Conservation (phyloP, 2,888 invertebrate species). For the Diloba caeruleocephala region DNA sequence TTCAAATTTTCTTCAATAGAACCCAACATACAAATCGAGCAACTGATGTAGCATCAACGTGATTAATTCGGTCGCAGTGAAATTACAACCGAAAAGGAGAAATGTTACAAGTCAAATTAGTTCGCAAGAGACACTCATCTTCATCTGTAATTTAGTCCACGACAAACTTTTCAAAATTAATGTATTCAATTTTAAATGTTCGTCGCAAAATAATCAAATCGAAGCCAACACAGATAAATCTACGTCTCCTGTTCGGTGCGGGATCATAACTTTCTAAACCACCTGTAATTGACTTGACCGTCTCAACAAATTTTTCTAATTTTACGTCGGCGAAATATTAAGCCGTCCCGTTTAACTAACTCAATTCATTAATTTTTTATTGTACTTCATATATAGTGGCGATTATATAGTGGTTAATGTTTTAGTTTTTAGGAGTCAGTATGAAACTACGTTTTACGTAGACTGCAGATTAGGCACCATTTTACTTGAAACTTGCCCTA, state of each 20-base stretch:
- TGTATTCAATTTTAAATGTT: constrained; percentile 72
- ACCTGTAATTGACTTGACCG: constrained; percentile 75
- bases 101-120: constrained; percentile 65
- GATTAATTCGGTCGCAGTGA: constrained; percentile 60
- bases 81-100: constrained; percentile 59
- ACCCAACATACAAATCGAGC: constrained; percentile 29
- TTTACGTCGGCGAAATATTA: constrained; percentile 55
- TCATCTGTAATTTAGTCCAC: constrained; percentile 62
- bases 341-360: constrained; percentile 49
- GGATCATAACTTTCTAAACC: constrained; percentile 80
- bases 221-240: constrained; percentile 75
- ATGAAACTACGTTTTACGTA: too few relatives aligned
- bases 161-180: constrained; percentile 74
- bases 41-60: constrained; percentile 55
- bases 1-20: constrained; percentile 39
- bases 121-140: constrained; percentile 50
- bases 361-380: constrained; percentile 57
- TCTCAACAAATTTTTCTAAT: constrained; percentile 67
- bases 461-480: constrained; percentile 45
- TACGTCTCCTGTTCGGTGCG: constrained; percentile 64
- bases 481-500: constrained; percentile 39
- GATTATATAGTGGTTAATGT: constrained; percentile 11
- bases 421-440: constrained; percentile 40
- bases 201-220: constrained; percentile 72
- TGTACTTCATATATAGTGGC: constrained; percentile 25